Evolutionary conservation across 2,113 vertebrate genomes (phyloP).

Genomic region (Rousettus leschenaultii): DNA sequence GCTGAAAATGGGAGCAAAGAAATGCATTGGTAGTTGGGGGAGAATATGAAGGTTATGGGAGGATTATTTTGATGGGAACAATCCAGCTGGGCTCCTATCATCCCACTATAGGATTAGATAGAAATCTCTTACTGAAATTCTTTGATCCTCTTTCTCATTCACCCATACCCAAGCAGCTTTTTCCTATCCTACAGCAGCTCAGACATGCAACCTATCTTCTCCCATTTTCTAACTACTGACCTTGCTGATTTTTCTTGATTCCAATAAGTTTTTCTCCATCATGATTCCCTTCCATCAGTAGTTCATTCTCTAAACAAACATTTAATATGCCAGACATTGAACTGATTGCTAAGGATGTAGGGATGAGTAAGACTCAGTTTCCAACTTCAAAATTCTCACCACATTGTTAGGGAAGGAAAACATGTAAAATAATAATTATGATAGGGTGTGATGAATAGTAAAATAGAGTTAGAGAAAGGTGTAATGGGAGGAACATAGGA

Average conservation of each 20-base stretch:
- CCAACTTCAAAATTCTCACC: not conserved
- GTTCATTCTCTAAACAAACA: not conserved
- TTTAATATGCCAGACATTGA: not conserved
- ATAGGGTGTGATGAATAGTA: not conserved
- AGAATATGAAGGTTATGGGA: not conserved
- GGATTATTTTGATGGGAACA: not conserved
- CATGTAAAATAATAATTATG: not conserved
- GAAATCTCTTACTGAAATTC: not conserved
- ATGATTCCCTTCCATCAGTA: not conserved
- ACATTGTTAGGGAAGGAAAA: not conserved
- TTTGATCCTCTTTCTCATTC: not conserved
- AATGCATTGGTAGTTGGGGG: not conserved
- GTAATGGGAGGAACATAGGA: not conserved
- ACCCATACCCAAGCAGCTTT: not conserved
- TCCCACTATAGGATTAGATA: not conserved
- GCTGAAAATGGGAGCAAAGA: not conserved
- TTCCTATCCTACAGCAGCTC: not conserved
- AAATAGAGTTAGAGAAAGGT: not conserved
- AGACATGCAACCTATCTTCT: not conserved
- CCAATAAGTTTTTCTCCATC: not conserved
- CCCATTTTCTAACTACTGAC: not conserved
- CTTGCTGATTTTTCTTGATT: conserved; percentile 3
- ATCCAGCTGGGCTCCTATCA: not conserved
- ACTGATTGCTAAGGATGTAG: not conserved
- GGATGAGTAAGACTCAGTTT: not conserved